These are phyloP conservation scores for Phoeniculus purpureus DNA, from an alignment of 2,797 vertebrate species.

Conservation along the genomic window DNA sequence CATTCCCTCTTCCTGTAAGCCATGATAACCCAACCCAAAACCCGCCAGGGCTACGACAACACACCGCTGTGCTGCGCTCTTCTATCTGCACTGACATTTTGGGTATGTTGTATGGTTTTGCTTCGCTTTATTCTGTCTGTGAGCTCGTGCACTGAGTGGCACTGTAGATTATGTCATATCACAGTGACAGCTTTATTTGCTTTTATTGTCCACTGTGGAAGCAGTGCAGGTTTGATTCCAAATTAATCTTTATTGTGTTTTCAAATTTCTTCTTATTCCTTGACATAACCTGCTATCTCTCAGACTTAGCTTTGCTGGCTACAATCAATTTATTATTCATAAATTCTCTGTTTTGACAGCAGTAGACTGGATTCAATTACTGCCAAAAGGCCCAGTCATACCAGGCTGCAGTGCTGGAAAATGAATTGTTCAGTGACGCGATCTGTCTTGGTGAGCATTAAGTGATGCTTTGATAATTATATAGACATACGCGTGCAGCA, in stretches of 20 bases:
- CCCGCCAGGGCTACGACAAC: background rate
- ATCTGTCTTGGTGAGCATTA: slow-evolving; percentile 44
- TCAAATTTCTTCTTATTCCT: slow-evolving; percentile 60
- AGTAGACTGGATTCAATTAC: slow-evolving; percentile 73
- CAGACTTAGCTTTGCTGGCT: slow-evolving; percentile 52
- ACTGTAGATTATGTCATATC: slow-evolving; percentile 33
- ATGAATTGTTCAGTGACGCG: slow-evolving; percentile 63
- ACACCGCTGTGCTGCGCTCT: background rate
- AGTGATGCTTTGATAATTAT: slow-evolving; percentile 70
- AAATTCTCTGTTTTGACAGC: slow-evolving; percentile 78
- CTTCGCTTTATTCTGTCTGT: background rate
- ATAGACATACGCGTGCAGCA: background rate
- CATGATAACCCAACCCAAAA: background rate
- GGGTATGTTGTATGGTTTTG: background rate
- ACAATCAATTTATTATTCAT: slow-evolving; percentile 71
- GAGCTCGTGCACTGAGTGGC: background rate
- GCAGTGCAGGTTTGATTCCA: slow-evolving; percentile 29
- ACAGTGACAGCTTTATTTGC: slow-evolving; percentile 59
- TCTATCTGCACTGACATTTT: background rate
- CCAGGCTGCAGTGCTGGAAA: slow-evolving; percentile 51
- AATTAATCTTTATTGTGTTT: slow-evolving; percentile 67
- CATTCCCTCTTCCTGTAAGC: background rate
- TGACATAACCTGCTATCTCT: slow-evolving; percentile 56
- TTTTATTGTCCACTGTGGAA: slow-evolving; percentile 58
- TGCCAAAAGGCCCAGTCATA: slow-evolving; percentile 60